Evolutionary conservation across 1,140 invertebrate genomes (phyloP).

Genomic region (Brachionus calyciflorus): DNA sequence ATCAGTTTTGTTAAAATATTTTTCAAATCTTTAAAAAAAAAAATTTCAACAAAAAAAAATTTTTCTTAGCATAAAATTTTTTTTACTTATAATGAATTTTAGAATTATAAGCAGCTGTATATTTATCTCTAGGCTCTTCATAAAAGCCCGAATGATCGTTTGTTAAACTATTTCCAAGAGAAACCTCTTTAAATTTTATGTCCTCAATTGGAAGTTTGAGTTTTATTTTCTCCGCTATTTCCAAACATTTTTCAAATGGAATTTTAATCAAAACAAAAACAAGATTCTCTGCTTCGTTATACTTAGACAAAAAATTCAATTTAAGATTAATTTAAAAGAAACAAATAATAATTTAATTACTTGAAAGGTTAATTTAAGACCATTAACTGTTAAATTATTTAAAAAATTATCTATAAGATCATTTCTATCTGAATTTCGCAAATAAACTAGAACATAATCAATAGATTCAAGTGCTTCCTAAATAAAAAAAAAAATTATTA

Average conservation of each 20-base stretch:
- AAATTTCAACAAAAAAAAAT: not conserved
- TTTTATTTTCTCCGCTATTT: conserved; percentile 39
- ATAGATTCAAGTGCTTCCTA: not conserved
- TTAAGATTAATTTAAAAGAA: not conserved
- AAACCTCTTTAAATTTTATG: not conserved
- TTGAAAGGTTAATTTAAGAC: not conserved
- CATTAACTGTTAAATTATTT: not conserved
- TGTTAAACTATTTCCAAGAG: not conserved
- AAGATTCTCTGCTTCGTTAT: not conserved
- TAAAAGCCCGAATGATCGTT: not conserved
- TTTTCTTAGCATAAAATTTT: not conserved
- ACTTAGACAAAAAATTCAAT: not conserved
- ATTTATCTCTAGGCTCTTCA: conserved; percentile 10
- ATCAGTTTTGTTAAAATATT: conserved; percentile 34
- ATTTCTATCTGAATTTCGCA: not conserved
- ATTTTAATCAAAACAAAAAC: conserved; percentile 13
- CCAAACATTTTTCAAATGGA: conserved; percentile 19
- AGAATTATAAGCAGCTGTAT: conserved; percentile 11
- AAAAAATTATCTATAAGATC: not conserved
- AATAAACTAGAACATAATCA: conserved; percentile 22
- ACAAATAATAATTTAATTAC: not conserved
- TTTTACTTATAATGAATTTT: conserved; percentile 23
- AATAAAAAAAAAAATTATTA: no score
- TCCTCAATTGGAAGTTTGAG: conserved; percentile 24
- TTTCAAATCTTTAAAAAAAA: conserved; percentile 41